phyloP scores from a whole-genome alignment of 2,888 invertebrate species.

The Myopa tessellatipennis region DNA sequence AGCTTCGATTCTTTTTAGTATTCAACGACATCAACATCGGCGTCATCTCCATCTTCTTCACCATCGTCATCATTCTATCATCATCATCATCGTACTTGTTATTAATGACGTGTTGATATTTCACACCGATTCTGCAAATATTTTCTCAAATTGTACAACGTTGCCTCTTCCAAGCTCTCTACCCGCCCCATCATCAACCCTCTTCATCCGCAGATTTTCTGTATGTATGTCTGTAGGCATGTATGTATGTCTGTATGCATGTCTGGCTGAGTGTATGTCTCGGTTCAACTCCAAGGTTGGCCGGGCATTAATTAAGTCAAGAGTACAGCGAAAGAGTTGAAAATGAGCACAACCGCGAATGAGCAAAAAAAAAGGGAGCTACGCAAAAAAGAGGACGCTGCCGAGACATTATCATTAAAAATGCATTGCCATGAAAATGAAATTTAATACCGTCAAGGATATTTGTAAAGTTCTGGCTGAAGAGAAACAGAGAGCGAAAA shows the following conservation, averaged over 20 bases:
- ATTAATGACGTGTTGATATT: slow-evolving; percentile 46
- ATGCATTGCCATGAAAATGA: slow-evolving; percentile 40
- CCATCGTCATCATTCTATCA: neutral
- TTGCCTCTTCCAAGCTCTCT: neutral
- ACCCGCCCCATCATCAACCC: neutral
- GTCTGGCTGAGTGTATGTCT: neutral
- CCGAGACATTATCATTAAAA: slow-evolving; percentile 39
- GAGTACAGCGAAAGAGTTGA: slow-evolving; percentile 33
- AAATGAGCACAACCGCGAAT: slow-evolving; percentile 30
- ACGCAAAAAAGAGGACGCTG: slow-evolving; percentile 19
- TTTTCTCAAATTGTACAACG: slow-evolving; percentile 22
- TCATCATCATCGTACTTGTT: slow-evolving; percentile 30
- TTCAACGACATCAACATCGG: slow-evolving; percentile 32
- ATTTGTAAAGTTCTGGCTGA: neutral
- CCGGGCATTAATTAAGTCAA: slow-evolving; percentile 41
- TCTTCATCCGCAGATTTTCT: neutral
- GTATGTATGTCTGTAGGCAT: neutral
- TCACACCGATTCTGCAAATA: slow-evolving; percentile 36
- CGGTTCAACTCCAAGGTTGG: slow-evolving; percentile 35
- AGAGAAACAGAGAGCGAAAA: neutral
- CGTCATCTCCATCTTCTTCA: neutral
- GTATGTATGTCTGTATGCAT: neutral
- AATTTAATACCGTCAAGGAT: slow-evolving; percentile 31
- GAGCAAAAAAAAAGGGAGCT: slow-evolving; percentile 1
- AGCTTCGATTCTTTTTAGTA: slow-evolving; percentile 45